A percentile compares a stretch with the other conserved stretches of the same genome.
These are phyloP conservation scores for Neofelis nebulosa DNA, from an alignment of 2,113 vertebrate genomes.

Conservation along the genomic window DNA sequence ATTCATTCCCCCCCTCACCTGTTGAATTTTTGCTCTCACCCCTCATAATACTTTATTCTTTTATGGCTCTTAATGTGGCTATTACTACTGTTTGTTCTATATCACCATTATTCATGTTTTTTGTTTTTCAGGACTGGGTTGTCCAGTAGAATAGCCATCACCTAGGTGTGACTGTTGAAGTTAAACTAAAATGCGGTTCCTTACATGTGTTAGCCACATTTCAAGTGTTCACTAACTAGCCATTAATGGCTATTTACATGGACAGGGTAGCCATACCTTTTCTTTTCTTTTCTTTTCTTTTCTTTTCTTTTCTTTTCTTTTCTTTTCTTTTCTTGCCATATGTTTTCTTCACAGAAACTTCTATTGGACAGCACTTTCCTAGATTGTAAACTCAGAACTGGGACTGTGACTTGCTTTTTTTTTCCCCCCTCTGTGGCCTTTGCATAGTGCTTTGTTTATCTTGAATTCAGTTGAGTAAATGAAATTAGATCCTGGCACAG, in stretches of 20 bases:
- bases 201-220: background rate
- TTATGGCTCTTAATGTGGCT: background rate
- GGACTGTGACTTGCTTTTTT: background rate
- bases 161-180: background rate
- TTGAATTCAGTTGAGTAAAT: background rate
- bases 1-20: background rate
- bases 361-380: background rate
- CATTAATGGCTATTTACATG: background rate
- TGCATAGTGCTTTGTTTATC: background rate
- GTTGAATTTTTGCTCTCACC: background rate
- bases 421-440: background rate
- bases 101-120: background rate
- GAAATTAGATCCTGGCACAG: background rate
- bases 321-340: too few relatives aligned
- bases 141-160: background rate
- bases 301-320: too few relatives aligned
- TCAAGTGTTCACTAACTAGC: background rate
- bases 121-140: background rate
- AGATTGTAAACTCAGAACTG: background rate
- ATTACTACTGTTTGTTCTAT: background rate
- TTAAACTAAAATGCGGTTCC: background rate
- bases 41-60: background rate
- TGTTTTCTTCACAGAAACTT: background rate
- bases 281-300: too few relatives aligned
- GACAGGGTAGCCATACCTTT: background rate